Conservation (phyloP, 2,797 vertebrate species). For the Kryptopterus vitreolus region DNA sequence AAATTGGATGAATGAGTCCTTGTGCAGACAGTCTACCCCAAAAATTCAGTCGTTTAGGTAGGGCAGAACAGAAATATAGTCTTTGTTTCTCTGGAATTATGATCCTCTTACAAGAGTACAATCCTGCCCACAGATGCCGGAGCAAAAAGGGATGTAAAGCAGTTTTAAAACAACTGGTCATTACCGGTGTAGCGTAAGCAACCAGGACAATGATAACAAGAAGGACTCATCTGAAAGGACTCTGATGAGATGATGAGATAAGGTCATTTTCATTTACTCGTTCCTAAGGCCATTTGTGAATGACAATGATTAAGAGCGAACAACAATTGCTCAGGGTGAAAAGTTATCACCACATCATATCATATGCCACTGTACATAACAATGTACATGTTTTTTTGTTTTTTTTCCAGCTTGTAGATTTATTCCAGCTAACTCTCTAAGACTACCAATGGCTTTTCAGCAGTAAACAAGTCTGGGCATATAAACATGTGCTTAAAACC, state of each 20-base stretch:
- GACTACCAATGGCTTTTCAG: slow-evolving; percentile 8
- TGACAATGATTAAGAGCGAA: slow-evolving; percentile 17
- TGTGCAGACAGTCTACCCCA: slow-evolving; percentile 57
- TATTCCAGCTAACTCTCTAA: slow-evolving; percentile 1
- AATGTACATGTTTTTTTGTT: not conserved
- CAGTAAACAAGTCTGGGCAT: slow-evolving; percentile 15
- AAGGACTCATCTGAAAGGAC: slow-evolving; percentile 19
- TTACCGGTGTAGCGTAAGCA: slow-evolving; percentile 6
- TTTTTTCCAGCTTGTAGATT: not conserved
- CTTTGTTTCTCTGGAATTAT: slow-evolving; percentile 13
- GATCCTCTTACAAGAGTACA: slow-evolving; percentile 18
- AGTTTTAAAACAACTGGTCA: slow-evolving; percentile 29
- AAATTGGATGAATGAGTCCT: slow-evolving; percentile 61
- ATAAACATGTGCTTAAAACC: slow-evolving; percentile 14
- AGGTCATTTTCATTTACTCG: slow-evolving; percentile 22
- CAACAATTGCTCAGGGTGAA: not conserved
- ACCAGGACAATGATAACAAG: slow-evolving; percentile 20
- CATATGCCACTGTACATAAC: not conserved
- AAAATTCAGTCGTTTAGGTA: slow-evolving; percentile 42
- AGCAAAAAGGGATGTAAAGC: not conserved
- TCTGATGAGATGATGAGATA: slow-evolving; percentile 30
- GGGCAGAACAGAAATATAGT: slow-evolving; percentile 23
- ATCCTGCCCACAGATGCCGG: not conserved
- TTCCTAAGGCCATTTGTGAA: slow-evolving; percentile 18
- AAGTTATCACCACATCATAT: not conserved